Evolutionary conservation across 2,797 vertebrate genomes (phyloP).

Genomic region (Gambelia wislizenii): DNA sequence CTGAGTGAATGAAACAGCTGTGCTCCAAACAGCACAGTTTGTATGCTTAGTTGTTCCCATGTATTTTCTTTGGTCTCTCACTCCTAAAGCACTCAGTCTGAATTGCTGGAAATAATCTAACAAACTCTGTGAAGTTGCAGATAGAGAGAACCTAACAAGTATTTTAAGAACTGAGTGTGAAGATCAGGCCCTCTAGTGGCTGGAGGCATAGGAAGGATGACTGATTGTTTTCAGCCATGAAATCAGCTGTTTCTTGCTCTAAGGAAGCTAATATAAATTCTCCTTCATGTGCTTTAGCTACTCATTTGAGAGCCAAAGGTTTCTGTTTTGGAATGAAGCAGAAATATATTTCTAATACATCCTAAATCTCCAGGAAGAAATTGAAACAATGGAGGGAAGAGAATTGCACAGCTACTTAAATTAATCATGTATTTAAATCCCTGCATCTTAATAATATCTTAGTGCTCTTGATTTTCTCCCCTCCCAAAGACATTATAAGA

Average conservation of each 20-base stretch:
- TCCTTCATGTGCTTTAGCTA: slow-evolving; percentile 44
- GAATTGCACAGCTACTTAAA: slow-evolving; percentile 30
- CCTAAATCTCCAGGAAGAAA: slow-evolving; percentile 5
- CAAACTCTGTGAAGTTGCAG: neutral
- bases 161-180: slow-evolving; percentile 30
- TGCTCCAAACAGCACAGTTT: neutral
- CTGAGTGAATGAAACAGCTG: slow-evolving; percentile 25
- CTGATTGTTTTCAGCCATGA: neutral
- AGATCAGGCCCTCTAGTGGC: neutral
- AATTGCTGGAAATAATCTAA: slow-evolving; percentile 8
- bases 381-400: neutral
- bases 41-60: neutral
- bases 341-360: slow-evolving; percentile 42
- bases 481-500: slow-evolving; percentile 24
- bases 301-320: slow-evolving; percentile 34
- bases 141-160: slow-evolving; percentile 4
- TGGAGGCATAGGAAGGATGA: slow-evolving; percentile 49
- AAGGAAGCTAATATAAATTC: slow-evolving; percentile 27
- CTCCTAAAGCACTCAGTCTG: neutral
- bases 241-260: slow-evolving; percentile 29
- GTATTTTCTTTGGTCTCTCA: slow-evolving; percentile 2
- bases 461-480: slow-evolving; percentile 24
- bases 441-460: slow-evolving; percentile 42
- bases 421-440: slow-evolving; percentile 43
- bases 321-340: slow-evolving; percentile 13